Evolutionary conservation across 2,797 vertebrate species (phyloP), one percentile per base, ranked within the genome.

Genomic region (Sitta carolinensis): DNA sequence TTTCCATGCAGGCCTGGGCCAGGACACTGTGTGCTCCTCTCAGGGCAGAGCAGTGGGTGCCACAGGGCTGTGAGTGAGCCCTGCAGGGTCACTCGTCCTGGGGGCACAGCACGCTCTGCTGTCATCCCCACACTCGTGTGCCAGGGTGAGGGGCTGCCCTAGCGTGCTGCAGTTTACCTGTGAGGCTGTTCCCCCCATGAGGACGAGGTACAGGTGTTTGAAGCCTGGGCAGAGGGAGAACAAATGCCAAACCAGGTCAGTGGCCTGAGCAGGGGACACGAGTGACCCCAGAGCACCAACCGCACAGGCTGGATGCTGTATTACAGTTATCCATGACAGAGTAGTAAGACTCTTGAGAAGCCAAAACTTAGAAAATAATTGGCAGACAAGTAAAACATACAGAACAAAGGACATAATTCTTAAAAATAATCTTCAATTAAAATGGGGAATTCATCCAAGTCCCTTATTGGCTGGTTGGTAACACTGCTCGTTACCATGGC

Each of bases 21-120:
- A 0, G 2, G 59, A 0, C 5, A 1, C 47, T 7, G 59, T 40
- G 43, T 14, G 32, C 40, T n/a, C 40, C 43, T 90, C 2, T 6
- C 9, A 0, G 7, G 6, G n/a, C 4, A 9, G 32, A 47, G 57
- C 16, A 10, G 27, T 12, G 68, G 36, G 43, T 26, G n/a, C 50
- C 14, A 26, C 66, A 34, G 57, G 48, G 29, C 32, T 6, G 57
- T 3, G n/a, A 6, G 26, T 72, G 67, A 64, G 59, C 75, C 0
- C 0, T n/a, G 43, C 43, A 1, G 1, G 27, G 32, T 45, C 58
- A 38, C 32, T 32, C 4, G 0, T 7, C 16, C 47, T 11, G 66
- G 10, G 16, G 76, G 27, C 75, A 50, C 29, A 0, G 0, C 0
- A 0, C 0, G 1, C 8, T 16, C 19, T 2, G 23, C 21, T 15